phyloP scores from a whole-genome alignment of 2,888 invertebrate genomes.

The Alentia gelatinosa region DNA sequence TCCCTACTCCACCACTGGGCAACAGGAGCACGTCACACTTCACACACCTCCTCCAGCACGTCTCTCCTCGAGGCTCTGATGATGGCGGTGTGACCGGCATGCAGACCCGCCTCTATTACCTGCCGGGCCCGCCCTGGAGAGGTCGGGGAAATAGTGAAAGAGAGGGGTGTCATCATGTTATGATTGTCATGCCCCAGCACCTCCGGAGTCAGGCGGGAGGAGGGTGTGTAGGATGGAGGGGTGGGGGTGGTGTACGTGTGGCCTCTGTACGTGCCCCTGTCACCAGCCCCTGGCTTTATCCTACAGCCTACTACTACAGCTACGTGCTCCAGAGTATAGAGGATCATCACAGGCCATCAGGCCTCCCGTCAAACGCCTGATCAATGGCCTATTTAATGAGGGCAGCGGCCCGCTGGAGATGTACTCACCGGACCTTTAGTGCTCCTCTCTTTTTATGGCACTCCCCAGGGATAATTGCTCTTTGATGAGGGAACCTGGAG shows the following conservation, averaged over 20 bases:
- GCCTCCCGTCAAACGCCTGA: background rate
- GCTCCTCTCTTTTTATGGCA: conserved; percentile 19
- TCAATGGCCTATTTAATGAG: conserved; percentile 23
- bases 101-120: background rate
- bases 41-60: conserved; percentile 1
- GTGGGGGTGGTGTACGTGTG: background rate
- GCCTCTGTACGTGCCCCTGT: background rate
- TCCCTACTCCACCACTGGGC: no score
- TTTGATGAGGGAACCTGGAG: conserved; percentile 2
- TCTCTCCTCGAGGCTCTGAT: background rate
- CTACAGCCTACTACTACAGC: background rate
- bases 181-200: background rate
- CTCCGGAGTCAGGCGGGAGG: background rate
- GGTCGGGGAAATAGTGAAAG: background rate
- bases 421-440: conserved; percentile 32
- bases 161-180: background rate
- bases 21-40: no score
- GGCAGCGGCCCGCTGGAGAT: background rate
- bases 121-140: background rate
- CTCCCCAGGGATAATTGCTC: conserved; percentile 8
- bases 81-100: background rate
- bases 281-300: background rate
- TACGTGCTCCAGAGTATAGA: background rate
- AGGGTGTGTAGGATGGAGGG: background rate
- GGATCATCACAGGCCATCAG: conserved; percentile 28